These are phyloP conservation scores for Formicarius rufipectus DNA, from an alignment of 2,113 vertebrate genomes.

Conservation along the genomic window DNA sequence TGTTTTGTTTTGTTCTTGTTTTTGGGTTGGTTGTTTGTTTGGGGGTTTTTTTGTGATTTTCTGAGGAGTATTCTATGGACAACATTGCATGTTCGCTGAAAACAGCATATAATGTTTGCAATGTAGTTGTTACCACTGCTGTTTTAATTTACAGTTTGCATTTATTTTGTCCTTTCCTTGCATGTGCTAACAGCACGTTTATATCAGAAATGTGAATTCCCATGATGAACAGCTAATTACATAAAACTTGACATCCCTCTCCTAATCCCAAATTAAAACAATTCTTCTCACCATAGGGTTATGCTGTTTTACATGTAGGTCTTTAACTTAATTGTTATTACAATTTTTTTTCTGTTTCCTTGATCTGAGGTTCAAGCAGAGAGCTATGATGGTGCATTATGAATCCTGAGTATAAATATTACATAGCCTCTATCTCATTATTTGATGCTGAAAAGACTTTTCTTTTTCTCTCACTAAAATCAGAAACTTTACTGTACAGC, in stretches of 20 bases:
- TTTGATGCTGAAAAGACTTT: background rate
- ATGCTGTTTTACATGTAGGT: background rate
- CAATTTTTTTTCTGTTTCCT: background rate
- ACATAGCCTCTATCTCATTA: background rate
- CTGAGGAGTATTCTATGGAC: background rate
- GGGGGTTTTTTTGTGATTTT: background rate
- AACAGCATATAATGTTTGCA: background rate
- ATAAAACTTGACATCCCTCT: background rate
- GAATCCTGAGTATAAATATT: background rate
- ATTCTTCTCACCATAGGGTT: background rate
- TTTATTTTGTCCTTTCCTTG: background rate
- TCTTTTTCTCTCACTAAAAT: background rate
- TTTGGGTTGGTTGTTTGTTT: no score
- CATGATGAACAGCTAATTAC: background rate
- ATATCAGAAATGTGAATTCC: background rate
- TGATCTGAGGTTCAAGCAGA: background rate
- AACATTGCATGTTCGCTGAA: background rate
- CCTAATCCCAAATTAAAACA: constrained; percentile 1
- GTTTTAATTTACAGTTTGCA: background rate
- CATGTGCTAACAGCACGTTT: background rate
- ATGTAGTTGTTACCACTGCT: background rate
- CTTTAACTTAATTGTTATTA: background rate
- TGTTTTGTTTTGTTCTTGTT: no score
- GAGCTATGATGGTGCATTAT: background rate
- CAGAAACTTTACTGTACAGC: background rate